These are phyloP conservation scores for Limnephilus auricula DNA, from an alignment of 2,888 invertebrate species.

Conservation along the genomic window DNA sequence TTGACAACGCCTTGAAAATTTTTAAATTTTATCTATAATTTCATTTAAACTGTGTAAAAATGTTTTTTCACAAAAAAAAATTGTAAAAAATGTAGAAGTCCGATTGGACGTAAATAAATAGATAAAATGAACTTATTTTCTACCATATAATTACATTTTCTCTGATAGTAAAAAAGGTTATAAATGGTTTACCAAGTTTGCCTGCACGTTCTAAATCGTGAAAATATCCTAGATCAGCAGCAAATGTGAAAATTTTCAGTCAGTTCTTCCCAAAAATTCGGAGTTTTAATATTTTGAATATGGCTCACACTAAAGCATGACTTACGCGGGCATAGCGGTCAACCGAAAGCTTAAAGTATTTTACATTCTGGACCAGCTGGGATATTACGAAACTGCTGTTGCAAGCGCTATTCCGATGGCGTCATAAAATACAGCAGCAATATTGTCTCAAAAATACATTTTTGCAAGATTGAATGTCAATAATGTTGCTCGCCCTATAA, in stretches of 20 bases:
- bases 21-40: too few relatives aligned
- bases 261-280: not conserved
- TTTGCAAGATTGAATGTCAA: not conserved
- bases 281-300: not conserved
- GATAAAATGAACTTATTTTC: too few relatives aligned
- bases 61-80: not conserved
- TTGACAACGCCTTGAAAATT: too few relatives aligned
- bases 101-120: not conserved
- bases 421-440: not conserved
- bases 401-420: not conserved
- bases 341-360: conserved; percentile 43
- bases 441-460: not conserved
- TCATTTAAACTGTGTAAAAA: too few relatives aligned
- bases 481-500: not conserved
- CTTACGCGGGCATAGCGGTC: conserved; percentile 36
- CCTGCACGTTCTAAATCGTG: too few relatives aligned
- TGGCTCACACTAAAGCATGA: not conserved
- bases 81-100: not conserved
- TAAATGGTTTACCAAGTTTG: too few relatives aligned
- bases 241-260: not conserved
- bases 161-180: too few relatives aligned
- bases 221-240: not conserved
- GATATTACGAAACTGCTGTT: conserved; percentile 13
- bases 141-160: too few relatives aligned
- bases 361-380: conserved; percentile 6